Evolutionary conservation across 2,888 invertebrate genomes (phyloP), one percentile per base, ranked within the genome.

Genomic region (Hemaris fuciformis): DNA sequence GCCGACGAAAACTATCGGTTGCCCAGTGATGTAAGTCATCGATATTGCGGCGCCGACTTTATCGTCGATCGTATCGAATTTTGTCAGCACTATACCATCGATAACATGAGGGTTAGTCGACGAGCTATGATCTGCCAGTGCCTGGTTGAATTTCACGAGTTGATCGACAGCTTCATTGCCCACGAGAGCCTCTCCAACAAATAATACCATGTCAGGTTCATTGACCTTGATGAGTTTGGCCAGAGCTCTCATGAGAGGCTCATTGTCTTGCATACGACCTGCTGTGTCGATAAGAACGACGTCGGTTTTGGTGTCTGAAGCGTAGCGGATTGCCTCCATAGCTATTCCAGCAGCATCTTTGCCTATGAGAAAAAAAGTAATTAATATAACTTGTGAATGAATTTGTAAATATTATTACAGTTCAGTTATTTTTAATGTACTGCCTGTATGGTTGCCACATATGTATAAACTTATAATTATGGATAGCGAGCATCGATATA

Each of bases 131-230:
- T 99, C 99, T 6, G 99, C 99, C 45, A 99, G 93, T 0, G 99
- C 98, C 85, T 98, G 98, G 93, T 99, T 99, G 92, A 99, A 99
- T 91, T 99, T 99, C 0, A 98, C 97, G 53, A 99, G 94, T 85
- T 99, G 99, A 93, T 99, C 99, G 22, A 99, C 99, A 15, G 99
- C 99, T 83, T 99, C 99, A 87, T 99, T 99, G 27, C 99, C 99
- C 0, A 99, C 99, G n/a, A 99, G 92, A 0, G 99, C 99, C 86
- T 99, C 99, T 0, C 99, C 99, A 8, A 99, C 99, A 88, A 99
- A 99, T n/a, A 99, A 93, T 1, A 99, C 99, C 81, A 99, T 93
- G 90, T 99, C 99, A 0, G 99, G 99, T 79, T 98, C 96, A 87
- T 99, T 99, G 46, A 99, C 97, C 71, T 84, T 98, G 79, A 99